Conservation (phyloP, 2,888 invertebrate genomes). For the Drosophila peninsularis region DNA sequence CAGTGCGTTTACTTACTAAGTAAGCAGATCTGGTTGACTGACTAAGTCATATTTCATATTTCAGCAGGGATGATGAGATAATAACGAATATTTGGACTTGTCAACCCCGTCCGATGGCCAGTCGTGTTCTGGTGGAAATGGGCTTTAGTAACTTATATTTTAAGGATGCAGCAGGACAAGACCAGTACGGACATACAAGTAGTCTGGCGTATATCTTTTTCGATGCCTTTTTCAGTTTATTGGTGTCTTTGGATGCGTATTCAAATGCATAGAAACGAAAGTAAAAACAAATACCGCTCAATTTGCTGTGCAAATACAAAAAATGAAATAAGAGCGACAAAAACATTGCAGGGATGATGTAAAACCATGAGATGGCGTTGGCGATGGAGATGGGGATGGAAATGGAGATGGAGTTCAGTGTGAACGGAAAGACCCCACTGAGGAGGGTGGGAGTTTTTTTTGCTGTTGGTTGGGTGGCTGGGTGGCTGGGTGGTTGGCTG, state of each 20-base stretch:
- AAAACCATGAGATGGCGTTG: conserved; percentile 25
- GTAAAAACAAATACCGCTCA: conserved; percentile 75
- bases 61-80: background rate
- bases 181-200: background rate
- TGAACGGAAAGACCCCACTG: conserved; percentile 2
- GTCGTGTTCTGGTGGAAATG: background rate
- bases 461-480: background rate
- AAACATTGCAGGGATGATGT: conserved; percentile 36
- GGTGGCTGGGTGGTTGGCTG: background rate
- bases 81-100: background rate
- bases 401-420: too few relatives aligned
- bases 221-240: conserved; percentile 7
- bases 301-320: conserved; percentile 72
- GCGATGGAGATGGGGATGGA: conserved; percentile 1
- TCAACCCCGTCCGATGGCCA: background rate
- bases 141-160: too few relatives aligned
- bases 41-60: background rate
- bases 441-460: background rate
- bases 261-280: conserved; percentile 36
- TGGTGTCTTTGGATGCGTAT: conserved; percentile 16
- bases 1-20: background rate
- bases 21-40: background rate
- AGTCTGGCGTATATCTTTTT: background rate
- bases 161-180: background rate
- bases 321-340: conserved; percentile 60